A percentile compares a stretch with the other conserved stretches of the same genome.
phyloP scores from a whole-genome alignment of 2,888 invertebrate genomes.

The Leptothorax acervorum region DNA sequence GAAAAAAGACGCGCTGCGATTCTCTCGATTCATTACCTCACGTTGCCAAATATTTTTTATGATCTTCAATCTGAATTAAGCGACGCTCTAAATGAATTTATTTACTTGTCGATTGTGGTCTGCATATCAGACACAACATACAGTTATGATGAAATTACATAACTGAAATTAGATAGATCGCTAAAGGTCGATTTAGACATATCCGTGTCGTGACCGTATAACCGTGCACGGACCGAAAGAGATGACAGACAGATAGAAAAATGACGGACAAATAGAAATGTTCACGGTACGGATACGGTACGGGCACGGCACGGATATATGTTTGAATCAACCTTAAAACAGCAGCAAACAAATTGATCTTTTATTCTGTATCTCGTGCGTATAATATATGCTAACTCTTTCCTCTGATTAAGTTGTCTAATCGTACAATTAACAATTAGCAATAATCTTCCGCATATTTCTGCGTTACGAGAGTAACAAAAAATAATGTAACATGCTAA shows the following conservation, averaged over 20 bases:
- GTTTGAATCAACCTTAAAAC: too few relatives aligned
- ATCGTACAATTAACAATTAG: background rate
- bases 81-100: conserved; percentile 60
- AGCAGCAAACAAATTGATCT: background rate
- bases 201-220: too few relatives aligned
- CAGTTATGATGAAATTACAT: background rate
- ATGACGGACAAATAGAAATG: too few relatives aligned
- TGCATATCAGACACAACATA: background rate
- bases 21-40: conserved; percentile 63
- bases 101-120: conserved; percentile 41
- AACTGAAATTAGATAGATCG: background rate
- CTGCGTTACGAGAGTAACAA: background rate
- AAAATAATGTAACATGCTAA: background rate
- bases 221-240: too few relatives aligned
- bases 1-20: conserved; percentile 59
- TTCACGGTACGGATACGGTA: too few relatives aligned
- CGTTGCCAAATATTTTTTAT: conserved; percentile 66
- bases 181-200: background rate
- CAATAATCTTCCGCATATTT: background rate
- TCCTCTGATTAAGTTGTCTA: background rate
- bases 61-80: conserved; percentile 64
- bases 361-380: background rate
- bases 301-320: too few relatives aligned
- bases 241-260: too few relatives aligned
- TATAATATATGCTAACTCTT: background rate